phyloP scores from a whole-genome alignment of 2,888 invertebrate species.

The Tetramorium bicarinatum region DNA sequence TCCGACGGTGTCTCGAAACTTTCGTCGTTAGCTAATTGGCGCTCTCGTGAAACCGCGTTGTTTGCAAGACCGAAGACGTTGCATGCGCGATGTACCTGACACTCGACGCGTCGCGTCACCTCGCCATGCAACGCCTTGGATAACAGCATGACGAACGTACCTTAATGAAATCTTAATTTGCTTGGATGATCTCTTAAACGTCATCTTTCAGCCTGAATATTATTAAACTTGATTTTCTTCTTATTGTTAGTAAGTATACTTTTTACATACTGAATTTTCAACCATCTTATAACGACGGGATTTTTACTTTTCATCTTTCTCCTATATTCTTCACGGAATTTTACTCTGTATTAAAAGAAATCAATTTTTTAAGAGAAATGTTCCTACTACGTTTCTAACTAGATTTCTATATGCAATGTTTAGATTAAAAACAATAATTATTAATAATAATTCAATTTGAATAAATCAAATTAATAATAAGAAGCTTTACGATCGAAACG shows the following conservation, averaged over 20 bases:
- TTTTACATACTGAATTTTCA: neutral
- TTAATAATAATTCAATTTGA: no score
- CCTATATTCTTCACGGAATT: neutral
- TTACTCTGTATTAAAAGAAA: neutral
- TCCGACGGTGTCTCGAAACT: slow-evolving; percentile 80
- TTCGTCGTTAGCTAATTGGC: slow-evolving; percentile 83
- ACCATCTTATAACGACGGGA: neutral
- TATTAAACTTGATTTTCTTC: neutral
- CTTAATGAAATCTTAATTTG: slow-evolving; percentile 74
- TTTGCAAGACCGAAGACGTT: slow-evolving; percentile 75
- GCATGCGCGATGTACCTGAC: slow-evolving; percentile 76
- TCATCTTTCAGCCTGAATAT: slow-evolving; percentile 44
- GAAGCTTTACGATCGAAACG: no score
- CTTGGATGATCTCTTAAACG: slow-evolving; percentile 56
- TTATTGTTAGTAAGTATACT: neutral
- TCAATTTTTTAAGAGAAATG: neutral
- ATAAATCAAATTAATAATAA: no score
- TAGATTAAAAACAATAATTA: neutral
- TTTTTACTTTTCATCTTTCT: neutral
- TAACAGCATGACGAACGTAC: slow-evolving; percentile 61
- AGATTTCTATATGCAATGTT: neutral
- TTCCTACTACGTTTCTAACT: neutral
- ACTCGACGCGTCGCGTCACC: slow-evolving; percentile 65
- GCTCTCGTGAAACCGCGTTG: slow-evolving; percentile 78
- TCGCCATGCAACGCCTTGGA: slow-evolving; percentile 3